A percentile compares a stretch with the other conserved stretches of the same genome.
These are phyloP conservation scores for Heteractis magnifica DNA, from an alignment of 92 coral and sea anemone species.

Conservation along the genomic window DNA sequence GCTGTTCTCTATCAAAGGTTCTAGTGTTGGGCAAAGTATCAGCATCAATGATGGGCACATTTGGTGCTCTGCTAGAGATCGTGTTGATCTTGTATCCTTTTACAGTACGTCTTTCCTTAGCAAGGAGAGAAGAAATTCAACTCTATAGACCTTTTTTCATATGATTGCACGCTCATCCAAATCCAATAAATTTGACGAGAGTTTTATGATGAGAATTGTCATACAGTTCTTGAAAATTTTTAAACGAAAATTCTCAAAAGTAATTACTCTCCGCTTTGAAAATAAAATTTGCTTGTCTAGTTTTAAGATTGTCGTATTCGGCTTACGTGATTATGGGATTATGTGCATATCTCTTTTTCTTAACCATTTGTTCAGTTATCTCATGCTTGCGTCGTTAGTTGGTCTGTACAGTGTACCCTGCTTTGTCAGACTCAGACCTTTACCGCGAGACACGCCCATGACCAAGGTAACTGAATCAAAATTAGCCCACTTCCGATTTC, in stretches of 20 bases:
- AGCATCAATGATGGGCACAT: slow-evolving; percentile 96
- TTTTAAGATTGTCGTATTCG: no score
- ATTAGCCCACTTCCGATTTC: neutral
- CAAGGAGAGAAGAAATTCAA: neutral
- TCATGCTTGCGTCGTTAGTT: slow-evolving; percentile 94
- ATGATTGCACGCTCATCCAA: no score
- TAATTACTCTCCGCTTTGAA: no score
- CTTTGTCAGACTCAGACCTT: slow-evolving; percentile 79
- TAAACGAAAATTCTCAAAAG: no score
- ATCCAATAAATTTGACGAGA: no score
- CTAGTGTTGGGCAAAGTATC: slow-evolving; percentile 92
- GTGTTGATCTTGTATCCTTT: slow-evolving; percentile 95
- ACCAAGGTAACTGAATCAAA: slow-evolving; percentile 65
- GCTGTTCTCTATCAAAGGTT: slow-evolving; percentile 46
- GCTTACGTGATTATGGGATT: no score
- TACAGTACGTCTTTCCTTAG: neutral
- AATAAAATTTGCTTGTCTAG: no score
- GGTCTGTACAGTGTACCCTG: slow-evolving; percentile 97
- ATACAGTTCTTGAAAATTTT: no score
- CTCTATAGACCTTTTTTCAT: no score
- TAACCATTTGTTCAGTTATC: slow-evolving; percentile 52
- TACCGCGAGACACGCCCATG: slow-evolving; percentile 82
- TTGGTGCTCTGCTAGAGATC: slow-evolving; percentile 94
- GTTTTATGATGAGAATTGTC: no score
- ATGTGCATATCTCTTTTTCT: neutral